phyloP scores from a whole-genome alignment of 2,113 vertebrate genomes.

The Pycnonotus jocosus region DNA sequence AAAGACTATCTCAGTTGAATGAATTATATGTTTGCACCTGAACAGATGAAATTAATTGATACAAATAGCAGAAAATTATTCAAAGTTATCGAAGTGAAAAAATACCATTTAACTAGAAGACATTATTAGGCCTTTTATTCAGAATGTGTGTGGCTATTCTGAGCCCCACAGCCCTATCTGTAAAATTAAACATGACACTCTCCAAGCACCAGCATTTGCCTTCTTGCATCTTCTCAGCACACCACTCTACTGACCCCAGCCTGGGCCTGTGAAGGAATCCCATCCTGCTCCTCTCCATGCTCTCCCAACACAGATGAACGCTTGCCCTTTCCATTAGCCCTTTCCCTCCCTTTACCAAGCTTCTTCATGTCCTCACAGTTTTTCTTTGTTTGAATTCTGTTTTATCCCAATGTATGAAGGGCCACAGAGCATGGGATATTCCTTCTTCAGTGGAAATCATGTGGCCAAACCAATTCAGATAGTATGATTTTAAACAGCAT shows the following conservation, averaged over 20 bases:
- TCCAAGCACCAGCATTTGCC: not conserved
- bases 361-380: fast-evolving
- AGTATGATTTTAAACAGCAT: not conserved
- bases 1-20: not conserved
- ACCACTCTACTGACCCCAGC: not conserved
- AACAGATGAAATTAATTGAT: not conserved
- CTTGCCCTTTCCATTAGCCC: not conserved
- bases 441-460: not conserved
- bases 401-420: not conserved
- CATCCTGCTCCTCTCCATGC: not conserved
- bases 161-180: not conserved
- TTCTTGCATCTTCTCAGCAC: not conserved
- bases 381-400: not conserved
- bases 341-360: not conserved
- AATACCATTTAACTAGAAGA: not conserved
- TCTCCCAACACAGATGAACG: not conserved
- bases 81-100: not conserved
- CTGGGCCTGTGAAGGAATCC: not conserved
- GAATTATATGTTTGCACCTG: not conserved
- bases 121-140: not conserved
- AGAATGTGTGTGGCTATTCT: not conserved
- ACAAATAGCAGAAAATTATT: not conserved
- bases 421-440: not conserved
- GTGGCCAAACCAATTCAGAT: not conserved
- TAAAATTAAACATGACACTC: not conserved